Conservation (phyloP, 2,888 invertebrate species). For the Plebejus anna region DNA sequence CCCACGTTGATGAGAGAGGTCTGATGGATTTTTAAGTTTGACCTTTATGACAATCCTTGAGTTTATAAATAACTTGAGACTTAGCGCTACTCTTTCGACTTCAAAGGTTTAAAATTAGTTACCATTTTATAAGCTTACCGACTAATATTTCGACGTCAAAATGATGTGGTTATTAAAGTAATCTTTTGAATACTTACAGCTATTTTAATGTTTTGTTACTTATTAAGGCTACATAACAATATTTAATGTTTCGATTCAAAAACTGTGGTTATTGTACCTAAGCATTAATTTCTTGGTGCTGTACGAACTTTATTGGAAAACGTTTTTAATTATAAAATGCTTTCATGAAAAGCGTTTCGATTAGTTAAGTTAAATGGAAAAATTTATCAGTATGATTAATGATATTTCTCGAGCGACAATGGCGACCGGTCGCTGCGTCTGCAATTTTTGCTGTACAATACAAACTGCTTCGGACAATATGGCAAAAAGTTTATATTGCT, state of each 20-base stretch:
- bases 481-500: constrained; percentile 20
- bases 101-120: background rate
- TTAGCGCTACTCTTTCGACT: background rate
- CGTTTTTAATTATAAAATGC: background rate
- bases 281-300: too few species aligned
- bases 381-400: constrained; percentile 26
- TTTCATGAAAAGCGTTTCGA: constrained; percentile 1
- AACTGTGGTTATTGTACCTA: too few species aligned
- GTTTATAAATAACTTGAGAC: background rate
- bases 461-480: constrained; percentile 17
- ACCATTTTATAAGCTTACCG: background rate
- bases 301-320: background rate
- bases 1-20: too few species aligned
- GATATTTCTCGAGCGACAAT: constrained; percentile 21
- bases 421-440: constrained; percentile 21
- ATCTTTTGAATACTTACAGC: background rate
- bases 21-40: background rate
- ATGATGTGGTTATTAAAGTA: background rate
- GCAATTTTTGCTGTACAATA: constrained; percentile 26
- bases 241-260: too few species aligned
- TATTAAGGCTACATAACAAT: background rate
- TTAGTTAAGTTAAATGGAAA: constrained; percentile 29
- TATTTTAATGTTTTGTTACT: background rate
- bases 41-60: background rate
- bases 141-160: background rate